A percentile compares a stretch with the other conserved stretches of the same genome.
Evolutionary conservation across 2,113 vertebrate genomes (phyloP).

Genomic region (Sorex araneus): DNA sequence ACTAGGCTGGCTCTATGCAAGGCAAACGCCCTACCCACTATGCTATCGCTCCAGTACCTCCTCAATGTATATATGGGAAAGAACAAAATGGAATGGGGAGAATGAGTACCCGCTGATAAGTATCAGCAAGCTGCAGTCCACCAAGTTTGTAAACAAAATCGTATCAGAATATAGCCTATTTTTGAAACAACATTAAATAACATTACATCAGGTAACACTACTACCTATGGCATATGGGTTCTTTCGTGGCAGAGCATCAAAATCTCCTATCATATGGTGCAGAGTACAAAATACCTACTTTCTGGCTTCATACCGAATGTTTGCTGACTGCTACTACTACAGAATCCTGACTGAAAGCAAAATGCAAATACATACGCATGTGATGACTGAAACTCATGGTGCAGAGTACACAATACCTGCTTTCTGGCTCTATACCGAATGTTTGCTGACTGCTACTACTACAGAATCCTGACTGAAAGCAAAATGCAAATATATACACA

Average conservation of each 20-base stretch:
- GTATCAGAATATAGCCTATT: background rate
- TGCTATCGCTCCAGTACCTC: no score
- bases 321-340: background rate
- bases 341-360: background rate
- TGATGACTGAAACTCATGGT: background rate
- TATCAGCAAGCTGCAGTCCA: background rate
- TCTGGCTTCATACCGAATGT: background rate
- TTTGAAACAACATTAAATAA: background rate
- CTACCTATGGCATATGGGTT: background rate
- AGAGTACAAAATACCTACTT: background rate
- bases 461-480: background rate
- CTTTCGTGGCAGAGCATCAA: background rate
- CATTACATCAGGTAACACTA: background rate
- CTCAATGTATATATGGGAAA: no score
- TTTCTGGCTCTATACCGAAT: background rate
- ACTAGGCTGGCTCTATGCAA: no score
- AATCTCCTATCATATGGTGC: background rate
- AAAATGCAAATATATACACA: background rate
- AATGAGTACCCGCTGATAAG: no score
- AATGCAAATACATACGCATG: background rate
- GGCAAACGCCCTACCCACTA: no score
- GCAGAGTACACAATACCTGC: background rate
- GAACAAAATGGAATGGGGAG: no score
- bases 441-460: background rate
- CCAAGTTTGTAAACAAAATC: background rate